Conservation (phyloP, 1,140 invertebrate species). For the Cherax destructor region DNA sequence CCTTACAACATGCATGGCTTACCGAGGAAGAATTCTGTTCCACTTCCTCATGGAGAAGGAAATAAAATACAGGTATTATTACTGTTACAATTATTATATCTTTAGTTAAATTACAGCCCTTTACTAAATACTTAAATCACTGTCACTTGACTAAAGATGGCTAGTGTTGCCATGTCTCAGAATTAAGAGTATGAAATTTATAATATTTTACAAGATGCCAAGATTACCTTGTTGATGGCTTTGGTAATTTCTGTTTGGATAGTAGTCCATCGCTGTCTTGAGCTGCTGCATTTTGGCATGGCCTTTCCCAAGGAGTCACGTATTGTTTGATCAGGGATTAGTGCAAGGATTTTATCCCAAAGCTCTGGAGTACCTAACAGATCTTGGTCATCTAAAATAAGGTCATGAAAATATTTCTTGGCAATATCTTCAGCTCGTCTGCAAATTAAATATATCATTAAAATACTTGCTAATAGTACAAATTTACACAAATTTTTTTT, state of each 20-base stretch:
- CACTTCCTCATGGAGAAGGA: too few species aligned
- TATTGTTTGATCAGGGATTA: constrained; percentile 27
- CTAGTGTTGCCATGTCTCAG: too few species aligned
- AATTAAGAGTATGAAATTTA: too few species aligned
- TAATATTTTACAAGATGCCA: too few species aligned
- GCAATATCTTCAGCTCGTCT: constrained; percentile 37
- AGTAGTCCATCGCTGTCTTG: constrained; percentile 40
- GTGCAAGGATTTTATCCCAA: constrained; percentile 41
- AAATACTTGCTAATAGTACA: background rate
- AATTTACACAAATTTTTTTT: background rate
- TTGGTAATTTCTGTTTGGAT: constrained; percentile 35
- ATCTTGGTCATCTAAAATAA: constrained; percentile 39
- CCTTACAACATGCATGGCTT: too few species aligned
- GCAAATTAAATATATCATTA: background rate
- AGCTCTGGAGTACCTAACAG: constrained; percentile 26
- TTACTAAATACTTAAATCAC: too few species aligned
- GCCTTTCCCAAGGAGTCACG: constrained; percentile 20
- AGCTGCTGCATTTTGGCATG: constrained; percentile 38
- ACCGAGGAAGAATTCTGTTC: too few species aligned
- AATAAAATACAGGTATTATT: too few species aligned
- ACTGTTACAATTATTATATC: too few species aligned
- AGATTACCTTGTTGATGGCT: constrained; percentile 37
- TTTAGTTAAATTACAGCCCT: too few species aligned
- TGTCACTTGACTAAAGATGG: too few species aligned
- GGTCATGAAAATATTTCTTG: constrained; percentile 26